These are phyloP conservation scores for Lycodopsis pacificus DNA, from an alignment of 2,797 vertebrate species.

Conservation along the genomic window DNA sequence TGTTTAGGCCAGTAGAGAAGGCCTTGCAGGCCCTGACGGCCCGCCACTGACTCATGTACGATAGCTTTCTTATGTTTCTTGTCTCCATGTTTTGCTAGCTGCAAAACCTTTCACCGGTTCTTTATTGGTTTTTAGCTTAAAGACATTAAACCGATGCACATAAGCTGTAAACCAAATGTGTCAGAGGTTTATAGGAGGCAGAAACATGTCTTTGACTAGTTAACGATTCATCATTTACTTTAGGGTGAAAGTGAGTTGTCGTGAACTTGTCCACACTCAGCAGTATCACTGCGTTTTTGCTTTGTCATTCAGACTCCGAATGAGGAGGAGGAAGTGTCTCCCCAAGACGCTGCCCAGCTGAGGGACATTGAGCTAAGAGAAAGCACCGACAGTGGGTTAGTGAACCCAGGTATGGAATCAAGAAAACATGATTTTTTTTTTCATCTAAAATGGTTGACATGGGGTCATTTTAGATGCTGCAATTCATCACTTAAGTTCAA, in stretches of 20 bases:
- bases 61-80: neutral
- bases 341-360: slow-evolving; percentile 10
- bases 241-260: neutral
- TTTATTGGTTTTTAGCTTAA: neutral
- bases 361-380: slow-evolving; percentile 30
- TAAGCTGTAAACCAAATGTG: neutral
- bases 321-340: slow-evolving; percentile 39
- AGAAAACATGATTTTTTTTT: neutral
- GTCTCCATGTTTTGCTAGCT: neutral
- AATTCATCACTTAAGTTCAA: neutral
- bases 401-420: slow-evolving; percentile 79
- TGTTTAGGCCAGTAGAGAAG: no score
- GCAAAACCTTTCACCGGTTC: neutral
- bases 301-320: slow-evolving; percentile 50
- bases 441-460: neutral
- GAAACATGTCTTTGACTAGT: neutral
- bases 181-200: slow-evolving; percentile 1
- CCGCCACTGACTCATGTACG: no score
- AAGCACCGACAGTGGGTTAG: slow-evolving; percentile 42
- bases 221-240: neutral
- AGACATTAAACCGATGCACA: slow-evolving; percentile 1
- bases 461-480: neutral
- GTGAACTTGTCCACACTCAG: neutral
- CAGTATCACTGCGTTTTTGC: slow-evolving; percentile 4
- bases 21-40: no score